Evolutionary conservation across 2,113 vertebrate genomes (phyloP).

Genomic region (Haliaeetus leucogaster): DNA sequence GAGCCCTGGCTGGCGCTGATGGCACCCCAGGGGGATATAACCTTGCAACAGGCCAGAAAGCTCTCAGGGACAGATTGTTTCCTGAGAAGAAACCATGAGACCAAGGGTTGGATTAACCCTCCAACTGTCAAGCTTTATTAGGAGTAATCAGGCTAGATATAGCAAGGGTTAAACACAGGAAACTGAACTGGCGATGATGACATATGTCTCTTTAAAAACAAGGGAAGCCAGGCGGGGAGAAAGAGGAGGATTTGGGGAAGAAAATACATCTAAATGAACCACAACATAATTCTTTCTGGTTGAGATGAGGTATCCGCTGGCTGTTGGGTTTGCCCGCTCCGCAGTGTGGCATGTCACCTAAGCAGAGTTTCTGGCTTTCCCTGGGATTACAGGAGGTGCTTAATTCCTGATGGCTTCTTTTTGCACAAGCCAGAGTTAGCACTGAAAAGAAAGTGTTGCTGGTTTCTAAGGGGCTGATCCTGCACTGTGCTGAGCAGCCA

Average conservation of each 20-base stretch:
- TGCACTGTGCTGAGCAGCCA: neutral
- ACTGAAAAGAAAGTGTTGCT: neutral
- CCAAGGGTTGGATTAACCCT: slow-evolving; percentile 78
- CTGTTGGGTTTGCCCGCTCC: neutral
- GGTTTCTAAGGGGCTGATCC: neutral
- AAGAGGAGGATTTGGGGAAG: neutral
- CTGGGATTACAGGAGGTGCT: neutral
- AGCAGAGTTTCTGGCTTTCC: neutral
- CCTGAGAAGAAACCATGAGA: slow-evolving; percentile 91
- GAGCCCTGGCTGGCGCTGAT: slow-evolving; percentile 86
- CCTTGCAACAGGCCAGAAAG: slow-evolving; percentile 85
- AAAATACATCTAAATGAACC: slow-evolving; percentile 29
- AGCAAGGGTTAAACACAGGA: slow-evolving; percentile 78
- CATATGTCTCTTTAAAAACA: slow-evolving; percentile 65
- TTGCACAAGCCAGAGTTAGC: neutral
- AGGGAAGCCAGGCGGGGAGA: neutral
- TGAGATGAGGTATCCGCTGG: slow-evolving; percentile 36
- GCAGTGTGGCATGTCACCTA: neutral
- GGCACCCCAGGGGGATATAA: slow-evolving; percentile 91
- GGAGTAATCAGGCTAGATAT: slow-evolving; percentile 70
- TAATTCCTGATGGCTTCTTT: neutral
- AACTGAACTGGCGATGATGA: slow-evolving; percentile 65
- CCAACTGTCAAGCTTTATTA: slow-evolving; percentile 83
- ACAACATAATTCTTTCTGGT: slow-evolving; percentile 22
- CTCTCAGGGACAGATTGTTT: slow-evolving; percentile 92